Percentiles rank a stretch among this genome's conserved stretches.
phyloP scores from a whole-genome alignment of 2,888 invertebrate genomes.

The Melieria picta region DNA sequence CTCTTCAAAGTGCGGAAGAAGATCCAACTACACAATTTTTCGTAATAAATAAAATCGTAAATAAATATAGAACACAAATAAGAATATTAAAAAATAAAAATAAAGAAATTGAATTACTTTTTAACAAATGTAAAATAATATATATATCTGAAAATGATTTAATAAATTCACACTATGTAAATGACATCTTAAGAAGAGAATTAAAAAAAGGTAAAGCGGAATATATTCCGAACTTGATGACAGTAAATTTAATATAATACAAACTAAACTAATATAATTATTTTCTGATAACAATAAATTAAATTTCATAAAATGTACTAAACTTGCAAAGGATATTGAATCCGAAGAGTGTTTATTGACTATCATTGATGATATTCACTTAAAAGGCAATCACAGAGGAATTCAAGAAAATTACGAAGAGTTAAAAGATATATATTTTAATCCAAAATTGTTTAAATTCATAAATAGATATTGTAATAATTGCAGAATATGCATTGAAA shows the following conservation, averaged over 20 bases:
- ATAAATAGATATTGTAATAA: constrained; percentile 30
- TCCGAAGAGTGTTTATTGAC: constrained; percentile 24
- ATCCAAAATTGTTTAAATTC: constrained; percentile 31
- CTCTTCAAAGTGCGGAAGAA: neutral
- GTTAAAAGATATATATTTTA: constrained; percentile 31
- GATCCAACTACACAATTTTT: constrained; percentile 15
- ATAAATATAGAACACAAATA: neutral
- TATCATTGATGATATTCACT: constrained; percentile 24
- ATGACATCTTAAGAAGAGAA: neutral
- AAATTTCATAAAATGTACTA: constrained; percentile 37
- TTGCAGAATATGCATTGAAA: constrained; percentile 35
- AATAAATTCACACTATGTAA: neutral
- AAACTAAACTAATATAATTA: constrained; percentile 17
- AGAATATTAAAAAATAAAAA: neutral
- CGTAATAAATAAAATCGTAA: neutral
- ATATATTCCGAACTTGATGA: constrained; percentile 31
- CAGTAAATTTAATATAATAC: constrained; percentile 7
- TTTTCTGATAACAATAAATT: constrained; percentile 15
- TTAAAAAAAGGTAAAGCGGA: constrained; percentile 21
- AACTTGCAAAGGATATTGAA: constrained; percentile 28
- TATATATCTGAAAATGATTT: neutral
- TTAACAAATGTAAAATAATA: constrained; percentile 5
- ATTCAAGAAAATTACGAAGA: constrained; percentile 35
- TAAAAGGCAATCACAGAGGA: constrained; percentile 32
- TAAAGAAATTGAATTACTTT: constrained; percentile 7